A percentile compares a stretch with the other conserved stretches of the same genome.
Evolutionary conservation across 2,888 invertebrate species (phyloP).

Genomic region (Lampropteryx suffumata): DNA sequence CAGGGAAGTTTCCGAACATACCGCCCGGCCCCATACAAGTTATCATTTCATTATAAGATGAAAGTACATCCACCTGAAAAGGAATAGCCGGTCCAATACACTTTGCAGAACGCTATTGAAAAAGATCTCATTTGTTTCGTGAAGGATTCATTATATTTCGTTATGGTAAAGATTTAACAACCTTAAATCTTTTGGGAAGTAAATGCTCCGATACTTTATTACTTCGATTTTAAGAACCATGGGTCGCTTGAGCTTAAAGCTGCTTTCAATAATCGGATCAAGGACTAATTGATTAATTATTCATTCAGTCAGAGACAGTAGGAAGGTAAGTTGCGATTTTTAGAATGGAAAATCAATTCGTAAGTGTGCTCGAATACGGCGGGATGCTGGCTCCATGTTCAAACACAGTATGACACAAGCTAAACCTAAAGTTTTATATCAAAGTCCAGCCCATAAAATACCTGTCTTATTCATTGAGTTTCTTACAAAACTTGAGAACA

Average conservation of each 20-base stretch:
- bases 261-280: constrained; percentile 25
- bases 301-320: constrained; percentile 2
- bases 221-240: not conserved
- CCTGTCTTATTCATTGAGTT: not conserved
- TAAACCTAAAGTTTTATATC: too few species aligned
- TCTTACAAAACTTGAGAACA: constrained; percentile 3
- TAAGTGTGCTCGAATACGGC: too few species aligned
- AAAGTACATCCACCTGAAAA: constrained; percentile 72
- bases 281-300: constrained; percentile 12
- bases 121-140: too few species aligned
- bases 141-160: too few species aligned
- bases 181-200: not conserved
- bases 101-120: too few species aligned
- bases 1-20: constrained; percentile 78
- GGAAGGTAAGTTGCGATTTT: not conserved
- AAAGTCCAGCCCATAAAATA: not conserved
- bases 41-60: constrained; percentile 77
- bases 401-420: too few species aligned
- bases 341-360: not conserved
- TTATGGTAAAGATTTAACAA: too few species aligned
- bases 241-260: not conserved
- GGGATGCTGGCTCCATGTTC: too few species aligned
- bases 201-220: not conserved
- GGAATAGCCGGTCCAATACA: too few species aligned
- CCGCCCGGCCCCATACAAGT: constrained; percentile 80